These are phyloP conservation scores for Furcifer pardalis DNA, from an alignment of 2,797 vertebrate species.

Conservation along the genomic window DNA sequence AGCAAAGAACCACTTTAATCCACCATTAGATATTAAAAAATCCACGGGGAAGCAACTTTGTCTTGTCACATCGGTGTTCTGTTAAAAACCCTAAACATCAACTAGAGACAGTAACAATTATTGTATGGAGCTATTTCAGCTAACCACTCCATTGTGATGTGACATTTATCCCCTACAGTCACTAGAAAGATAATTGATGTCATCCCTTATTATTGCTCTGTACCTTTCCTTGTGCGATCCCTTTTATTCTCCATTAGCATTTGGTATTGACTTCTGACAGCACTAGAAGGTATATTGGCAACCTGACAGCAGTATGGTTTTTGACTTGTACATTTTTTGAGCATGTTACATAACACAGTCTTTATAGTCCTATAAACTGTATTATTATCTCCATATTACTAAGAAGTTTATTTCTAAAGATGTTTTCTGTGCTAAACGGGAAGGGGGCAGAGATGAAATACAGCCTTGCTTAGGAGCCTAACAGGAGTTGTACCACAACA, in stretches of 20 bases:
- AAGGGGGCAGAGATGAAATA: neutral
- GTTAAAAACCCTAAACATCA: neutral
- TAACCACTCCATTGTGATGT: neutral
- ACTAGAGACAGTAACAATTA: slow-evolving; percentile 8
- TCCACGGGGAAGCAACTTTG: neutral
- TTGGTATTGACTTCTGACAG: neutral
- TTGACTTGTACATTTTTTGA: neutral
- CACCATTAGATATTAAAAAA: neutral
- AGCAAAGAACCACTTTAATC: neutral
- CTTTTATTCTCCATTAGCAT: slow-evolving; percentile 5
- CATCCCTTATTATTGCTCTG: neutral
- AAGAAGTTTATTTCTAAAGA: neutral
- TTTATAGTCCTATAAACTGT: neutral
- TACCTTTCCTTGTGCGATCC: neutral
- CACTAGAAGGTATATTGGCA: neutral
- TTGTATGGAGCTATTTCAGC: slow-evolving; percentile 1
- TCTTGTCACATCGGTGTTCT: neutral
- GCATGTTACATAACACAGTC: neutral
- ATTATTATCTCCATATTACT: neutral
- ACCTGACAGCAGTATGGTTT: neutral
- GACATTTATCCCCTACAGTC: neutral
- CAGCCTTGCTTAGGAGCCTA: neutral
- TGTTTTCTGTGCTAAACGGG: too few relatives aligned
- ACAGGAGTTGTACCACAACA: neutral
- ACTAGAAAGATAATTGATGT: slow-evolving; percentile 10